These are phyloP conservation scores for Lagria hirta DNA, from an alignment of 2,888 invertebrate genomes.

Conservation along the genomic window DNA sequence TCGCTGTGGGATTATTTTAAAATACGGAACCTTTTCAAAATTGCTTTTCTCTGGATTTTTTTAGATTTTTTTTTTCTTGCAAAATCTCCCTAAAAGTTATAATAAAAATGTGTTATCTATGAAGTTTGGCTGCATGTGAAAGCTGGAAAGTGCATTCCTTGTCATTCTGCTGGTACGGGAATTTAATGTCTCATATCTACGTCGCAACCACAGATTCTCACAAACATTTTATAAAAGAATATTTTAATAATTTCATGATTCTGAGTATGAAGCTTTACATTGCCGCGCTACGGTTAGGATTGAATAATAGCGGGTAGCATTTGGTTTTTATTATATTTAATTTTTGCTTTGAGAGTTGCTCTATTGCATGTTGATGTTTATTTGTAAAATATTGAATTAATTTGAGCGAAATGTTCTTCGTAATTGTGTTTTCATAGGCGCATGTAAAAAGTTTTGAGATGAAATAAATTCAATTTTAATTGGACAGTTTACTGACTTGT, in stretches of 20 bases:
- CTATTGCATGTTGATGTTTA: constrained; percentile 30
- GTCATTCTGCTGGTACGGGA: too few species aligned
- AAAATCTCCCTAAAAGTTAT: too few species aligned
- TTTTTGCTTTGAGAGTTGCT: constrained; percentile 26
- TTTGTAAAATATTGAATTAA: constrained; percentile 27
- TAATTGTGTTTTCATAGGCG: constrained; percentile 27
- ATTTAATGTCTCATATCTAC: constrained; percentile 13
- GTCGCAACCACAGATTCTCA: constrained; percentile 10
- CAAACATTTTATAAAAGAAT: constrained; percentile 4
- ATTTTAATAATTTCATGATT: constrained; percentile 14
- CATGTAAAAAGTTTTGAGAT: constrained; percentile 24
- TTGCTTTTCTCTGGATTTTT: too few species aligned
- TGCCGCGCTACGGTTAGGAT: constrained; percentile 11
- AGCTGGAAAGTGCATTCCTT: constrained; percentile 14
- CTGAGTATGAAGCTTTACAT: constrained; percentile 5
- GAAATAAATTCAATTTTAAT: constrained; percentile 35
- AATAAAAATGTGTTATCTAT: too few species aligned
- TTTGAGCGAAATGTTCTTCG: constrained; percentile 18
- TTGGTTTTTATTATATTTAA: constrained; percentile 33
- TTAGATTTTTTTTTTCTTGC: too few species aligned
- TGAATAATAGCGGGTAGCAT: constrained; percentile 22
- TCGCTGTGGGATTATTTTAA: too few species aligned
- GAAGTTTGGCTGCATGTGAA: too few species aligned
- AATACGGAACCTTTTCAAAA: too few species aligned
- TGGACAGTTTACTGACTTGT: constrained; percentile 31